Base-by-base conservation (phyloP, 2,888 invertebrate species). In the Phlogophora meticulosa region DNA sequence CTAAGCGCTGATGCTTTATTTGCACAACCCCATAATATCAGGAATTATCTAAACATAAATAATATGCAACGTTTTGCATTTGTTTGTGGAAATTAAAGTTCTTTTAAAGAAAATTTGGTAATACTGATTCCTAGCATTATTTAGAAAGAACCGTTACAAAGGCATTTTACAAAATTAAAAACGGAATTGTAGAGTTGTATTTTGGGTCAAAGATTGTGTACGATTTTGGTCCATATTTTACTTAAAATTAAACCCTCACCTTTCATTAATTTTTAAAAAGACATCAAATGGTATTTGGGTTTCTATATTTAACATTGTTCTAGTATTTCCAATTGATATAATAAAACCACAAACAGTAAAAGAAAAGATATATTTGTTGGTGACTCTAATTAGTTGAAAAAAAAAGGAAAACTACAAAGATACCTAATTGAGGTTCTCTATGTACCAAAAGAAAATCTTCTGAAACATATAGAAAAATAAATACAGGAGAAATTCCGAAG, bases 181-280 rank as follows among this genome's bases (percentile, higher is more conserved):
- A 40, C 45, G 34, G 73, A 77, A 53, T 38, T 72, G 56, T 28
- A 67, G 72, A 66, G 48, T 62, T 66, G 45, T 22, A 48, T 57
- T 32, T 46, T 28, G 34, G 11, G 20, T 53, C 2, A 11, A 43
- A 58, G 46, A 62, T n/a, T 32, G 17, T 43, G 15, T 32, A 15
- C 11, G 7, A 40, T 56, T 34, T 45, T 38, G 17, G 9, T 34
- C 9, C 9, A 43, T 11, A n/a, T n/a, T n/a, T n/a, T n/a, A n/a
- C n/a, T n/a, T n/a, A n/a, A n/a, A n/a, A n/a, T n/a, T n/a, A n/a
- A n/a, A 15, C 5, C 1, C n/a, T n/a, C 2, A 45, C 1, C 11
- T 13, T 1, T 1, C 32, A 34, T n/a, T 1, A 34, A 9, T 34
- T 46, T 22, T 2, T 46, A 9, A 34, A 60, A 38, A 15, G 1